A percentile compares a stretch with the other conserved stretches of the same genome.
phyloP scores from a whole-genome alignment of 2,797 vertebrate genomes.

The Syngnathus rostellatus region DNA sequence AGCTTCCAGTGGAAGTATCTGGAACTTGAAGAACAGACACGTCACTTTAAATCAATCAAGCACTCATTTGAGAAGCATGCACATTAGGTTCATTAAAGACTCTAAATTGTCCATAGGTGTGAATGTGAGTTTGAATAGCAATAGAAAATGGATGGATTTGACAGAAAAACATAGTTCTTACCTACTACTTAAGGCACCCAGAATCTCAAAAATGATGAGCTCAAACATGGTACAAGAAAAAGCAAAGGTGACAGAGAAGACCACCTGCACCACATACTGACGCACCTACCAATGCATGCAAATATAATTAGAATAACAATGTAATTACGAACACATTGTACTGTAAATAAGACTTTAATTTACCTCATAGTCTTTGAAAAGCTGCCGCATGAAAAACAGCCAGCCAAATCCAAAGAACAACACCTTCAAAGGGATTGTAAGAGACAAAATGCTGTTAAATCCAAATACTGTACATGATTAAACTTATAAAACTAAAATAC shows the following conservation, averaged over 20 bases:
- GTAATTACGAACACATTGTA: no score
- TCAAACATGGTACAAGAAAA: constrained; percentile 99
- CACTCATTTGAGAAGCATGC: background rate
- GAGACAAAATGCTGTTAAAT: background rate
- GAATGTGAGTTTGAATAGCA: background rate
- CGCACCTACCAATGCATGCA: constrained; percentile 73
- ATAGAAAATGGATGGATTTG: background rate
- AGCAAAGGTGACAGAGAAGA: constrained; percentile 95
- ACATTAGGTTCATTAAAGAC: background rate
- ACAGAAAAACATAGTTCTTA: constrained; percentile 44
- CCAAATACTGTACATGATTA: background rate
- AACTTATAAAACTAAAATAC: background rate
- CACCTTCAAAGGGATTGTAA: constrained; percentile 65
- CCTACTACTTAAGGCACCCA: constrained; percentile 92
- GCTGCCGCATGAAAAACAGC: constrained; percentile 94
- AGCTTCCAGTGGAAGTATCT: constrained; percentile 99
- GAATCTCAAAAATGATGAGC: constrained; percentile 98
- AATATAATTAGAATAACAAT: background rate
- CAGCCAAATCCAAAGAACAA: constrained; percentile 98
- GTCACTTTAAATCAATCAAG: background rate
- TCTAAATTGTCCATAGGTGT: background rate
- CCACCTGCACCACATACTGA: constrained; percentile 95
- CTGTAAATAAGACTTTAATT: background rate
- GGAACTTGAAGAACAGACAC: constrained; percentile 67
- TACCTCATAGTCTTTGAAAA: constrained; percentile 99